Evolutionary conservation across 2,113 vertebrate species (phyloP).

Genomic region (Pterocles orientalis): DNA sequence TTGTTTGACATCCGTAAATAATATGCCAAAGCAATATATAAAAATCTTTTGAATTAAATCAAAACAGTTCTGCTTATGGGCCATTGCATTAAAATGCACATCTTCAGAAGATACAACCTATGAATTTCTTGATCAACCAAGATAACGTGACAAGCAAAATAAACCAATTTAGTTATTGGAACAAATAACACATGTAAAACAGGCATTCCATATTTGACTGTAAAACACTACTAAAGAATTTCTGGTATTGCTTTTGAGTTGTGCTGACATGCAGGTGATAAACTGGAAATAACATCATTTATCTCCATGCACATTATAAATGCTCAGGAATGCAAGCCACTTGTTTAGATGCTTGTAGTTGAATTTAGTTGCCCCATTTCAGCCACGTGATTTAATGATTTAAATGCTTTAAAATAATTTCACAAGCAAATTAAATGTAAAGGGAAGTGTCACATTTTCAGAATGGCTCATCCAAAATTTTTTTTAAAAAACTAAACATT

Average conservation of each 20-base stretch:
- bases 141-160: constrained; percentile 9
- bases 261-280: background rate
- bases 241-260: background rate
- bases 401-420: background rate
- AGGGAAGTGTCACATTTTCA: background rate
- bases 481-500: background rate
- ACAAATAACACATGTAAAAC: background rate
- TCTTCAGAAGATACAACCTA: background rate
- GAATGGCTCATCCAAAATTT: background rate
- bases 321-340: background rate
- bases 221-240: background rate
- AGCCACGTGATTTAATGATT: background rate
- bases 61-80: background rate
- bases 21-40: background rate
- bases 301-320: background rate
- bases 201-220: background rate
- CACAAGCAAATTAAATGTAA: background rate
- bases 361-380: background rate
- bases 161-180: constrained; percentile 23
- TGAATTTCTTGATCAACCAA: background rate
- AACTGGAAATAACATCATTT: background rate
- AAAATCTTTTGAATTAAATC: constrained; percentile 9
- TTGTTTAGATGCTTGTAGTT: background rate
- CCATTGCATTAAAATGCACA: background rate
- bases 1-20: background rate